These are phyloP conservation scores for Pammene aurita DNA, from an alignment of 2,888 invertebrate species.

Conservation along the genomic window DNA sequence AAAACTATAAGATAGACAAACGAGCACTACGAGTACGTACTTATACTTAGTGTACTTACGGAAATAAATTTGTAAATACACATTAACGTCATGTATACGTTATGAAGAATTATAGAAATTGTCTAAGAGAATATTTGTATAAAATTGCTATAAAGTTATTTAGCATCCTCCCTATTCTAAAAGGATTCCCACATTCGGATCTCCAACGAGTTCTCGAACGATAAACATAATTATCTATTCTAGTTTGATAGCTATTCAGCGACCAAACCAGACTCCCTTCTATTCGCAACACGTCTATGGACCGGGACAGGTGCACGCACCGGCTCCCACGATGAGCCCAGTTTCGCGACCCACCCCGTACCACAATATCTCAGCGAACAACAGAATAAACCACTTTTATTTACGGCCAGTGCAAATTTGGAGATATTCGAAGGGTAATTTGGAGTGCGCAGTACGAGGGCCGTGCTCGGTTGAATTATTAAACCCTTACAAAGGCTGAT, in stretches of 20 bases:
- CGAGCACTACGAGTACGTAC: too few species aligned
- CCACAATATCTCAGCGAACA: slow-evolving; percentile 23
- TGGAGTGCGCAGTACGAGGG: slow-evolving; percentile 49
- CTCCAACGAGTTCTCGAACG: slow-evolving; percentile 23
- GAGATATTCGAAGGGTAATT: slow-evolving; percentile 20
- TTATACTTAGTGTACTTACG: too few species aligned
- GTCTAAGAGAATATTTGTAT: too few species aligned
- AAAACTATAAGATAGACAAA: too few species aligned
- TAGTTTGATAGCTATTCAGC: slow-evolving; percentile 40
- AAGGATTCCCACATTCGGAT: slow-evolving; percentile 30
- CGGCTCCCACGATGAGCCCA: slow-evolving; percentile 40
- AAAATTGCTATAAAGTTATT: too few species aligned
- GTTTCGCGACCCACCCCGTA: slow-evolving; percentile 40
- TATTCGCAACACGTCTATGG: slow-evolving; percentile 36
- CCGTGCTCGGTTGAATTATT: slow-evolving; percentile 66
- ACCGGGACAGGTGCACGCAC: slow-evolving; percentile 38
- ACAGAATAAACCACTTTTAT: slow-evolving; percentile 6
- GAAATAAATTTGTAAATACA: too few species aligned
- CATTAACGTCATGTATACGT: too few species aligned
- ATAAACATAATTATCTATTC: slow-evolving; percentile 38
- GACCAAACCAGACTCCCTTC: slow-evolving; percentile 32
- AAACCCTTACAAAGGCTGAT: slow-evolving; percentile 66
- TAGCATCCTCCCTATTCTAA: slow-evolving; percentile 14
- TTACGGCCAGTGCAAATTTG: slow-evolving; percentile 11
- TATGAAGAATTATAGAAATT: too few species aligned